Evolutionary conservation across 2,797 vertebrate species (phyloP).

Genomic region (Botia kubotai): DNA sequence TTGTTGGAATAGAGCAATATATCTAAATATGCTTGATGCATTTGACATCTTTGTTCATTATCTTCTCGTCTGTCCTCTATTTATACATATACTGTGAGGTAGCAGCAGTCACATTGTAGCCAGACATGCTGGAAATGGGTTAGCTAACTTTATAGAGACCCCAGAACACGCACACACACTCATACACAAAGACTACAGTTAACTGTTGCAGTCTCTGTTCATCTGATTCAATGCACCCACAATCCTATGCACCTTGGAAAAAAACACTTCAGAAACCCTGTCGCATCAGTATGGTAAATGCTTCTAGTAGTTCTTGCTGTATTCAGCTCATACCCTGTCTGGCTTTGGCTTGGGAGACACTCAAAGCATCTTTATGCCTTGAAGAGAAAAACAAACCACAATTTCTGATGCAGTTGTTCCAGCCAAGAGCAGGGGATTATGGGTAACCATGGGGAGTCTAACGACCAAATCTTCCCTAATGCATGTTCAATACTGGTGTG

Average conservation of each 20-base stretch:
- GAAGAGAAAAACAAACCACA: conserved; percentile 47
- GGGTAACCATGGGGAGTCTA: conserved; percentile 16
- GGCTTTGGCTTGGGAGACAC: conserved; percentile 59
- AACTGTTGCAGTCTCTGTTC: conserved; percentile 48
- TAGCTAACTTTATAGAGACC: conserved; percentile 63
- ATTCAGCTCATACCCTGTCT: conserved; percentile 60
- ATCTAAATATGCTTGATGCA: conserved; percentile 66
- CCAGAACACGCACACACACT: conserved; percentile 41
- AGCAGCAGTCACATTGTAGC: conserved; percentile 63
- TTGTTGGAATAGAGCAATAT: conserved; percentile 67
- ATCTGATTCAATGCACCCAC: conserved; percentile 67
- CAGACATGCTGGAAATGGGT: conserved; percentile 65
- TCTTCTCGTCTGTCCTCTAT: conserved; percentile 56
- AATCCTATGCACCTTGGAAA: conserved; percentile 76
- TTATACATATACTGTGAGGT: conserved; percentile 70
- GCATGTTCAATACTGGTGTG: neutral
- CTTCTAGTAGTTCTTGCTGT: conserved; percentile 74
- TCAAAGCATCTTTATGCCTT: conserved; percentile 28
- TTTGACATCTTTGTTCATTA: conserved; percentile 64
- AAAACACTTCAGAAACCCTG: conserved; percentile 41
- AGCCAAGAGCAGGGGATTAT: conserved; percentile 1
- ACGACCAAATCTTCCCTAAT: neutral
- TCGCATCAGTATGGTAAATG: conserved; percentile 74
- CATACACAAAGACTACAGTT: conserved; percentile 51
- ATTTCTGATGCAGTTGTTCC: conserved; percentile 26